Percentiles rank a stretch among this genome's conserved stretches.
These are phyloP conservation scores for Leptura quadrifasciata DNA, from an alignment of 2,888 invertebrate species.

Conservation along the genomic window DNA sequence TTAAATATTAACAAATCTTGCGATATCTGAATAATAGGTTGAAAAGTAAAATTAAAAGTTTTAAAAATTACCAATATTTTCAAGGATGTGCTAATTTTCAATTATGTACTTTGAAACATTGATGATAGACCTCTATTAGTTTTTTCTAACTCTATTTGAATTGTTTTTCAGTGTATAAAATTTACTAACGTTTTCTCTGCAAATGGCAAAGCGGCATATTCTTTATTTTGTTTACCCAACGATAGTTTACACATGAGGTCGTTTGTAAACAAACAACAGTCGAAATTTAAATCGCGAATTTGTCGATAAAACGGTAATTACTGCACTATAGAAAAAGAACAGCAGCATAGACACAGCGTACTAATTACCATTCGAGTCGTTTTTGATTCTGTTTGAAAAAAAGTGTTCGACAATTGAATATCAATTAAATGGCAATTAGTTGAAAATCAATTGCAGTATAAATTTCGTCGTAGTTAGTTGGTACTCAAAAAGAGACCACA, in stretches of 20 bases:
- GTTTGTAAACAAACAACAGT: not conserved
- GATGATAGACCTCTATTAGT: no score
- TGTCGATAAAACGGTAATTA: slow-evolving; percentile 36
- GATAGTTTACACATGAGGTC: not conserved
- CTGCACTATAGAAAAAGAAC: slow-evolving; percentile 19
- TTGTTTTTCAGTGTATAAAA: not conserved
- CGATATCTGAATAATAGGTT: no score
- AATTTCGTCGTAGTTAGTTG: slow-evolving; percentile 15
- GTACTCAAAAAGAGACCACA: slow-evolving; percentile 17
- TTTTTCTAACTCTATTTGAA: not conserved
- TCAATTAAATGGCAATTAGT: slow-evolving; percentile 43
- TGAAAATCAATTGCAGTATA: slow-evolving; percentile 38
- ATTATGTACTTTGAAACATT: no score
- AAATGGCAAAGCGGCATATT: not conserved
- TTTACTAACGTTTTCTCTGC: not conserved
- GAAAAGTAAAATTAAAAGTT: no score
- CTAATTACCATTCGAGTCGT: slow-evolving; percentile 37
- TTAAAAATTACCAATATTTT: no score
- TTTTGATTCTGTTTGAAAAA: slow-evolving; percentile 36
- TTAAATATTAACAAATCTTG: no score
- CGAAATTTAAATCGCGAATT: not conserved
- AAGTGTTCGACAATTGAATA: slow-evolving; percentile 38
- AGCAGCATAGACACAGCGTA: slow-evolving; percentile 23
- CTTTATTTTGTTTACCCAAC: not conserved
- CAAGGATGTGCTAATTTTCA: no score